Base-by-base conservation (phyloP, 2,113 vertebrate genomes). In the Ptilonorhynchus violaceus region DNA sequence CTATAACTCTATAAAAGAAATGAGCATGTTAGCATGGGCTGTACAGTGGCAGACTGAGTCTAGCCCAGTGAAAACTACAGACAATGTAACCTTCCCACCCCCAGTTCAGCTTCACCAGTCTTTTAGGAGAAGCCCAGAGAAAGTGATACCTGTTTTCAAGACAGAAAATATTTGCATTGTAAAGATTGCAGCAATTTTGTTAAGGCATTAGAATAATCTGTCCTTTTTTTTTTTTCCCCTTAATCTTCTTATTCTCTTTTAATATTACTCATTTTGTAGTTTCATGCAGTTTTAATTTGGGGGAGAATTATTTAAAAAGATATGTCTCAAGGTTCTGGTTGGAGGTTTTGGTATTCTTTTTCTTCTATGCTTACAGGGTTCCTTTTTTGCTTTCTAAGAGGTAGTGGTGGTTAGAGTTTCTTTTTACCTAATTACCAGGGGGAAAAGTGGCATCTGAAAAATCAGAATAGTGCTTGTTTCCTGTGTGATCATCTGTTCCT, bases 401-500 rank as follows among this genome's bases (percentile, higher is more conserved):
- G 8, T 41, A 56, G 13, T 50, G 4, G 5, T 58, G 15, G 25
- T 39, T 69, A 50, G 53, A 44, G 2, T 80, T 85, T 76, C 24
- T 41, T 79, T 87, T 68, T 42, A 41, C 28, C 41, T 63, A n/a
- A 86, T 77, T 85, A 53, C 41, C 16, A 39, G 24, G 30, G 23
- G 12, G 22, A 16, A 64, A 82, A 77, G 12, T 2, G 5, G 11
- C 55, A 74, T 53, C 55, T 86, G 76, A 68, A 68, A 84, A 92
- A 23, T 80, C 41, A 64, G 53, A 79, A 18, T 9, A 49, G 22
- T 47, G 53, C 84, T 95, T 94, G 33, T 88, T 89, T 88, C 68
- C n/a, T 69, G 5, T 46, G 41, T 53, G 85, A 75, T 89, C 92
- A 62, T 89, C 79, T 96, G 79, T 60, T 93, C 88, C 83, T 94